Percentiles rank a stretch among this genome's conserved stretches.
phyloP scores from a whole-genome alignment of 2,113 vertebrate species.

The Lipophrys pholis region DNA sequence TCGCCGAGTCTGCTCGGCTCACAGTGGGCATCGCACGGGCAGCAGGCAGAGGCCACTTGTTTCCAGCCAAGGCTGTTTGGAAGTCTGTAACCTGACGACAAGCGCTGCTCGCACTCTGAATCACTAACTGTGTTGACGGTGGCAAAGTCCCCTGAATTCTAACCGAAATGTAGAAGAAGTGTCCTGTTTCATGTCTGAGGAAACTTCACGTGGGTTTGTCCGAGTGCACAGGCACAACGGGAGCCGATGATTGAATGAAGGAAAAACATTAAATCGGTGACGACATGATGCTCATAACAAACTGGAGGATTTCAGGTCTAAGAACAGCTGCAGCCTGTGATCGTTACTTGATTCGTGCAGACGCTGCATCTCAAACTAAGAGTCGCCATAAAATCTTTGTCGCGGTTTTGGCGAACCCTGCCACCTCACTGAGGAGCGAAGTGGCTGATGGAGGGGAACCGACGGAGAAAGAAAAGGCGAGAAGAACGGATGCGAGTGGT shows the following conservation, averaged over 20 bases:
- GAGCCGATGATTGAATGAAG: no score
- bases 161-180: no score
- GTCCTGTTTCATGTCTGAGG: no score
- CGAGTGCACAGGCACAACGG: no score
- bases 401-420: not conserved
- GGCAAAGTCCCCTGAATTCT: slow-evolving; percentile 3
- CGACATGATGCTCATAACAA: no score
- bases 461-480: not conserved
- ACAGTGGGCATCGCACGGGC: not conserved
- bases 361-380: slow-evolving; percentile 2
- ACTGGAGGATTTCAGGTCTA: not conserved
- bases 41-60: slow-evolving; percentile 4
- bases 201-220: no score
- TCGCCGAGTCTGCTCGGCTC: slow-evolving; percentile 21
- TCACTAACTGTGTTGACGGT: slow-evolving; percentile 13
- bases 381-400: slow-evolving; percentile 14
- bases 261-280: no score
- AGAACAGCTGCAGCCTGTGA: not conserved
- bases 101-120: slow-evolving; percentile 12
- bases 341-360: not conserved
- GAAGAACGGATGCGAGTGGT: not conserved
- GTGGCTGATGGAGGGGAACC: not conserved
- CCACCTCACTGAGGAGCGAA: slow-evolving; percentile 3
- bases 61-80: slow-evolving; percentile 14
- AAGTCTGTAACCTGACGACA: slow-evolving; percentile 42